Evolutionary conservation across 2,113 vertebrate species (phyloP).

Genomic region (Recurvirostra avosetta): DNA sequence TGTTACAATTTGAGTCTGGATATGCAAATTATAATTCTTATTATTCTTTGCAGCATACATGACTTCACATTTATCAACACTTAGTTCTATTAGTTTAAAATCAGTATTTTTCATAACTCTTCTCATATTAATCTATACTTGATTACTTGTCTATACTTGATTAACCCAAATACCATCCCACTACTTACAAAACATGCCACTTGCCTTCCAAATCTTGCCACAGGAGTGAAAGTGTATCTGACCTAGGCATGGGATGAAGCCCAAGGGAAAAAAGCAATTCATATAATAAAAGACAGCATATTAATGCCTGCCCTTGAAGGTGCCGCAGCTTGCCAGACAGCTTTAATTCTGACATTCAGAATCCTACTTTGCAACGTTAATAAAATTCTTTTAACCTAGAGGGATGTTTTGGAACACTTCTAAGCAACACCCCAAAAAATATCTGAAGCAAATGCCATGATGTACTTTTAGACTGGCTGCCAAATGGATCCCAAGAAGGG

Average conservation of each 20-base stretch:
- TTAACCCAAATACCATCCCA: not conserved
- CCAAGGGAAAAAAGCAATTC: not conserved
- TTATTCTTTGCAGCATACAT: not conserved
- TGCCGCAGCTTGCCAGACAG: not conserved
- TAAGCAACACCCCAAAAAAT: not conserved
- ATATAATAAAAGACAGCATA: not conserved
- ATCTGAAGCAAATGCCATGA: not conserved
- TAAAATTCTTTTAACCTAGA: not conserved
- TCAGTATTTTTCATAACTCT: not conserved
- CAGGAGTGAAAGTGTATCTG: not conserved
- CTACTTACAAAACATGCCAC: not conserved
- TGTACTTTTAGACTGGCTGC: not conserved
- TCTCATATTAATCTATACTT: not conserved
- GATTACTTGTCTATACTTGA: not conserved
- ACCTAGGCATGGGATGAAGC: not conserved
- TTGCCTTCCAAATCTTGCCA: not conserved
- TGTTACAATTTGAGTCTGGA: not conserved
- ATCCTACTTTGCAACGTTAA: not conserved
- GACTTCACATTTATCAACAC: not conserved
- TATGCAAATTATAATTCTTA: not conserved
- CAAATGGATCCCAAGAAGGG: not conserved
- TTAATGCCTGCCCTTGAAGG: not conserved
- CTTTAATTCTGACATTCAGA: conserved; percentile 1
- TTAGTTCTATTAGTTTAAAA: not conserved
- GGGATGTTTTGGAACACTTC: not conserved